A percentile compares a stretch with the other conserved stretches of the same genome.
phyloP scores from a whole-genome alignment of 2,888 invertebrate genomes.

The Antheraea yamamai region DNA sequence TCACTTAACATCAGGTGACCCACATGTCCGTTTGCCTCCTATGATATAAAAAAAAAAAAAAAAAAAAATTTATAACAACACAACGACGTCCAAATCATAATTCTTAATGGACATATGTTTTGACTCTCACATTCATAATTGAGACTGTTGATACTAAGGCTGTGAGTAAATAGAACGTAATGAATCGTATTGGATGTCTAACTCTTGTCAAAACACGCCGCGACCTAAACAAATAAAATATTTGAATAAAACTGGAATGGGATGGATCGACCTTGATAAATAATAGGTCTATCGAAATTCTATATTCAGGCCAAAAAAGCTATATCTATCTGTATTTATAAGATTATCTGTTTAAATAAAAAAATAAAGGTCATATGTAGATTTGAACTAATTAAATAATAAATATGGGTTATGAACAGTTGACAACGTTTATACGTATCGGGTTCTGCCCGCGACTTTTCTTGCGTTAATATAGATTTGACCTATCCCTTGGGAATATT shows the following conservation, averaged over 20 bases:
- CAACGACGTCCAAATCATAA: neutral
- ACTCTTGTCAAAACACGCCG: neutral
- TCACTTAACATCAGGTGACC: too few species aligned
- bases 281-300: neutral
- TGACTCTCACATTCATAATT: neutral
- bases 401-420: too few species aligned
- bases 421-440: too few species aligned
- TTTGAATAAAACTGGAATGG: slow-evolving; percentile 10
- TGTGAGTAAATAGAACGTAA: slow-evolving; percentile 28
- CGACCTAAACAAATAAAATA: slow-evolving; percentile 13
- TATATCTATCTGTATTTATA: neutral
- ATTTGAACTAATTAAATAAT: neutral
- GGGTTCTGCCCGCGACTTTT: too few species aligned
- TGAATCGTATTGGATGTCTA: neutral
- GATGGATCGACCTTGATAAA: neutral
- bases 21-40: too few species aligned
- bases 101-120: neutral
- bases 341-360: neutral
- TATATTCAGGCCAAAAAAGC: neutral
- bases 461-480: too few species aligned
- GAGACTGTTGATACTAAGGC: neutral
- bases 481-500: too few species aligned
- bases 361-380: neutral
- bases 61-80: neutral
- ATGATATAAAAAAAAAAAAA: too few species aligned